Evolutionary conservation across 2,888 invertebrate species (phyloP).

Genomic region (Bruchidius siliquastri): DNA sequence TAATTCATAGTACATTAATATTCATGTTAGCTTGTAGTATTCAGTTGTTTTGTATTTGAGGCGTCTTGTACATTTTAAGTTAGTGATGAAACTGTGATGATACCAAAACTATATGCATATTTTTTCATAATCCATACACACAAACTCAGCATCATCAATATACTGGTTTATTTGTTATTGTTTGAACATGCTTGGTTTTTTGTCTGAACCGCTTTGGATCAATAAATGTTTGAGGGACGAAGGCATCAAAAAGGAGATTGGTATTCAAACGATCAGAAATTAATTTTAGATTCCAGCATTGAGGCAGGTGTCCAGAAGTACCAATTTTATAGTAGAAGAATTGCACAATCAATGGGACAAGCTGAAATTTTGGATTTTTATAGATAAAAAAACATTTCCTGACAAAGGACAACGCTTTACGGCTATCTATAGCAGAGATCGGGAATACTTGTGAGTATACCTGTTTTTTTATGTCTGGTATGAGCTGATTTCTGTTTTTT

Average conservation of each 20-base stretch:
- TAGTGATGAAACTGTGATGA: too few species aligned
- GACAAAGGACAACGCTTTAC: constrained; percentile 75
- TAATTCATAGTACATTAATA: too few species aligned
- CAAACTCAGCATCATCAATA: too few species aligned
- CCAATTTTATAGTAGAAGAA: constrained; percentile 55
- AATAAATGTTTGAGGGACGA: background rate
- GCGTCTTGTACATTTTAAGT: too few species aligned
- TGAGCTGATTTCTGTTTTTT: constrained; percentile 12
- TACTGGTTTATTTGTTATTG: too few species aligned
- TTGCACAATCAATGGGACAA: constrained; percentile 56
- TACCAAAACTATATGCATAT: too few species aligned
- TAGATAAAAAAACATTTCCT: constrained; percentile 71
- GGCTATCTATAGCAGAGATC: constrained; percentile 84
- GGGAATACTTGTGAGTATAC: constrained; percentile 78
- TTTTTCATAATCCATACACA: too few species aligned
- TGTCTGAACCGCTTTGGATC: background rate
- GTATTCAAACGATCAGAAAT: background rate
- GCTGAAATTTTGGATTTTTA: constrained; percentile 56
- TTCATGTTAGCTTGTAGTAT: too few species aligned
- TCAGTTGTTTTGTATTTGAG: too few species aligned
- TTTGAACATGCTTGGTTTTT: too few species aligned
- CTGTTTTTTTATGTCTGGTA: background rate
- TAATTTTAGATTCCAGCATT: constrained; percentile 57
- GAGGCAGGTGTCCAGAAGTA: constrained; percentile 58
- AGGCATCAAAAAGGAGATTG: background rate